Conservation (phyloP, 2,888 invertebrate species). For the Pristionchus entomophagus region DNA sequence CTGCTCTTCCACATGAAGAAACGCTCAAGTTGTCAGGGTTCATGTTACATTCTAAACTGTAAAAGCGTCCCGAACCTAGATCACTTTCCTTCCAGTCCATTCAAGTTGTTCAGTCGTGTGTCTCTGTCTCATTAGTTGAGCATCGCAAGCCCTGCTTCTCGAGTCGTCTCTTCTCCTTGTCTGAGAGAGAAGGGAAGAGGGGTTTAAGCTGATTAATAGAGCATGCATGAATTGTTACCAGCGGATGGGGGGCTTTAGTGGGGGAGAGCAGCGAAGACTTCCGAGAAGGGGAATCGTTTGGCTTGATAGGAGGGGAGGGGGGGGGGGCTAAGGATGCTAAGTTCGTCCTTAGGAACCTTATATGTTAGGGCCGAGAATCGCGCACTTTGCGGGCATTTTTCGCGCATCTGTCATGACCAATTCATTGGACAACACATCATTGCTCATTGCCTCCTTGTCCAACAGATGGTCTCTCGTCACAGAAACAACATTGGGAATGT, state of each 20-base stretch:
- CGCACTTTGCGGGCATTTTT: neutral
- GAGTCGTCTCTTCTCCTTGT: neutral
- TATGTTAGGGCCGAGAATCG: neutral
- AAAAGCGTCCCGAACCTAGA: too few relatives aligned
- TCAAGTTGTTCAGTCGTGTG: neutral
- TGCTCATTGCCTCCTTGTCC: conserved; percentile 23
- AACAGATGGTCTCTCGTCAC: neutral
- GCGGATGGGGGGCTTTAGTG: neutral
- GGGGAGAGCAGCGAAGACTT: neutral
- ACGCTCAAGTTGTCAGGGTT: too few relatives aligned
- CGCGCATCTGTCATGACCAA: neutral
- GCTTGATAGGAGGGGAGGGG: neutral
- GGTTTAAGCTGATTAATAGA: conserved; percentile 36
- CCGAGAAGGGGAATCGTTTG: neutral
- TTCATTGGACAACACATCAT: neutral
- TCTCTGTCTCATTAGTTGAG: neutral
- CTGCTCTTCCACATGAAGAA: too few relatives aligned
- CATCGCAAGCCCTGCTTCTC: neutral
- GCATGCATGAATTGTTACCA: conserved; percentile 43
- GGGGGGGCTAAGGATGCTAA: too few relatives aligned
- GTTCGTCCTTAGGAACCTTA: too few relatives aligned
- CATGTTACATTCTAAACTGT: too few relatives aligned
- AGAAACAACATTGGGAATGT: neutral
- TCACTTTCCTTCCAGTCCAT: too few relatives aligned
- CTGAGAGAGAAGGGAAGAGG: neutral